These are phyloP conservation scores for Vulpes lagopus DNA, from an alignment of 2,113 vertebrate genomes.

Conservation along the genomic window DNA sequence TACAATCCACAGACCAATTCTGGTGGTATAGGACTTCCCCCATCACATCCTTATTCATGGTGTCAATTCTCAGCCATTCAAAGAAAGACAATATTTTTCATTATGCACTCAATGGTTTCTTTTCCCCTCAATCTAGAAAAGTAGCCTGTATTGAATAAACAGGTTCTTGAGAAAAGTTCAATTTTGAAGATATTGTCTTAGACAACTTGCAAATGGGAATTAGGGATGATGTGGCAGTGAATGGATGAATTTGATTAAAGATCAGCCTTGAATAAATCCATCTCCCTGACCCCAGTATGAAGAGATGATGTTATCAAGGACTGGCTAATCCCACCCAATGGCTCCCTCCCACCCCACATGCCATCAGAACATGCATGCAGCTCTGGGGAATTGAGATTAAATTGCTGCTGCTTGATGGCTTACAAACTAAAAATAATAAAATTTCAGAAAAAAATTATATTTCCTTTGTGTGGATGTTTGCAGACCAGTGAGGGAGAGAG, in stretches of 20 bases:
- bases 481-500: not conserved
- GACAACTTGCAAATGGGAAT: not conserved
- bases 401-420: not conserved
- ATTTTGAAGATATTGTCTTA: slow-evolving; percentile 7
- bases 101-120: not conserved
- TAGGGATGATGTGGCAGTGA: not conserved
- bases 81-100: slow-evolving; percentile 24
- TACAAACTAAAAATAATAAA: not conserved
- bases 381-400: not conserved
- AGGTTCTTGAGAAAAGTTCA: not conserved
- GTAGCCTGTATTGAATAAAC: not conserved
- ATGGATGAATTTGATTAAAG: not conserved
- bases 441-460: not conserved
- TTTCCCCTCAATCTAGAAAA: not conserved
- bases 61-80: not conserved
- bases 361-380: not conserved
- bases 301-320: not conserved
- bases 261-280: not conserved
- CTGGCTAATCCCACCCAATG: not conserved
- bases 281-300: not conserved
- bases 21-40: not conserved
- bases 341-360: not conserved
- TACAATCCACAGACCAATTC: not conserved
- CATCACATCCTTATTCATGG: not conserved
- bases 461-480: not conserved